Percentiles rank a stretch among this genome's conserved stretches.
Conservation (phyloP, 2,113 vertebrate species). For the Mellivora capensis region DNA sequence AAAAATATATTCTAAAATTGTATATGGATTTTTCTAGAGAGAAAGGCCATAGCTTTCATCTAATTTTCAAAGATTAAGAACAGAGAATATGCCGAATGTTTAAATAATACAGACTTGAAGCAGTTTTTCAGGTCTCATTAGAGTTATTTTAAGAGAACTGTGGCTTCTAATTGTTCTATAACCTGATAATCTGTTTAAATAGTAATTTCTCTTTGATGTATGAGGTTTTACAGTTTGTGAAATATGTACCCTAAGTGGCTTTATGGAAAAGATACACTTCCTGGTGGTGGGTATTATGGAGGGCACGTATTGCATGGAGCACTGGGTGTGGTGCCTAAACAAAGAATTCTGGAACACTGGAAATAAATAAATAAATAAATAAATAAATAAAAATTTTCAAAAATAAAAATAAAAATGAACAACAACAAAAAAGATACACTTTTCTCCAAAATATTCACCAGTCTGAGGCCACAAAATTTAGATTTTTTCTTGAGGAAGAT, state of each 20-base stretch:
- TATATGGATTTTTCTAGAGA: slow-evolving; percentile 22
- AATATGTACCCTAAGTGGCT: background rate
- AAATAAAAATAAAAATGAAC: no score
- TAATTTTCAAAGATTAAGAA: slow-evolving; percentile 53
- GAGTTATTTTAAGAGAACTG: slow-evolving; percentile 5
- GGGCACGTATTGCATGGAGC: no score
- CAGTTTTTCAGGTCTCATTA: background rate
- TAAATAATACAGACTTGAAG: background rate
- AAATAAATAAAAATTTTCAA: no score
- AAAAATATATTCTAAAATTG: slow-evolving; percentile 9
- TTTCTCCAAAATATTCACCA: background rate
- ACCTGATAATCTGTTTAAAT: background rate
- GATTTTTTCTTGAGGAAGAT: slow-evolving; percentile 20
- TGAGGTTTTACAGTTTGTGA: background rate
- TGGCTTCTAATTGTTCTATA: background rate
- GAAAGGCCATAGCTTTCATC: background rate
- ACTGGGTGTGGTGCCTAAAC: no score
- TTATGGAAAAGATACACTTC: background rate
- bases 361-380: no score
- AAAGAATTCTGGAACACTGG: no score
- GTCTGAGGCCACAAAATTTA: background rate
- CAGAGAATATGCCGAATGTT: slow-evolving; percentile 15
- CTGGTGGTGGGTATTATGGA: no score
- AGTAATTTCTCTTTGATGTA: slow-evolving; percentile 22
- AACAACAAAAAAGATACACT: background rate